A percentile compares a stretch with the other conserved stretches of the same genome.
These are phyloP conservation scores for Pollimyrus isidori DNA, from an alignment of 2,113 vertebrate species.

Conservation along the genomic window DNA sequence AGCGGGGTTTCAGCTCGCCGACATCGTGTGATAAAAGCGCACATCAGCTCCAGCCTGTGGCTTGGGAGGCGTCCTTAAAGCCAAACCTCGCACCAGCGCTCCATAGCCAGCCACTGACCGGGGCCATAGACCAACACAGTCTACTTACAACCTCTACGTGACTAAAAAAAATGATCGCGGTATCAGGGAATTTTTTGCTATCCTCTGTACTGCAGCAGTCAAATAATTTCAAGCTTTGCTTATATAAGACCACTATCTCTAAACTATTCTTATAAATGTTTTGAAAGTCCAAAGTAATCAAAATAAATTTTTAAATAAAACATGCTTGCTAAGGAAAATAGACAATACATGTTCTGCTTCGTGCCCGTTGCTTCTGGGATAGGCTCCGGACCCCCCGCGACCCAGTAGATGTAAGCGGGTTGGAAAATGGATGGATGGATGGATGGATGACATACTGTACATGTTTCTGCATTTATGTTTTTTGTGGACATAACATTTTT, in stretches of 20 bases:
- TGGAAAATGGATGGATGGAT: too few species aligned
- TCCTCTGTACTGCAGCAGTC: neutral
- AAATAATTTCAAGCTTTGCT: neutral
- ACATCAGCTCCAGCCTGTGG: slow-evolving; percentile 54
- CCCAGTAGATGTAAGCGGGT: too few species aligned
- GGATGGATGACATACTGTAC: too few species aligned
- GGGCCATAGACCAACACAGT: slow-evolving; percentile 5
- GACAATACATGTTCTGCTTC: too few species aligned
- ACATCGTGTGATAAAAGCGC: slow-evolving; percentile 61
- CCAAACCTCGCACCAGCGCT: slow-evolving; percentile 44
- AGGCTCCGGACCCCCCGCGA: too few species aligned
- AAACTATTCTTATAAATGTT: neutral
- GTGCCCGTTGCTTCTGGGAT: too few species aligned
- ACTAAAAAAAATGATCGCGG: neutral
- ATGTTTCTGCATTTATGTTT: neutral
- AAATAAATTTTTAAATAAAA: neutral
- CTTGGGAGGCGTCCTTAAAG: slow-evolving; percentile 1
- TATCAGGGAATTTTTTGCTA: neutral
- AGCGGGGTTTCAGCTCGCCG: slow-evolving; percentile 52
- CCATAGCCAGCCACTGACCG: neutral
- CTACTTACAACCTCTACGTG: neutral
- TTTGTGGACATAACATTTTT: neutral
- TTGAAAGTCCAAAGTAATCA: neutral
- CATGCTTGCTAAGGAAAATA: neutral
- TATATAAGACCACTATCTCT: neutral